Evolutionary conservation across 2,888 invertebrate species (phyloP), one percentile per base, ranked within the genome.

Genomic region (Chironomus riparius): DNA sequence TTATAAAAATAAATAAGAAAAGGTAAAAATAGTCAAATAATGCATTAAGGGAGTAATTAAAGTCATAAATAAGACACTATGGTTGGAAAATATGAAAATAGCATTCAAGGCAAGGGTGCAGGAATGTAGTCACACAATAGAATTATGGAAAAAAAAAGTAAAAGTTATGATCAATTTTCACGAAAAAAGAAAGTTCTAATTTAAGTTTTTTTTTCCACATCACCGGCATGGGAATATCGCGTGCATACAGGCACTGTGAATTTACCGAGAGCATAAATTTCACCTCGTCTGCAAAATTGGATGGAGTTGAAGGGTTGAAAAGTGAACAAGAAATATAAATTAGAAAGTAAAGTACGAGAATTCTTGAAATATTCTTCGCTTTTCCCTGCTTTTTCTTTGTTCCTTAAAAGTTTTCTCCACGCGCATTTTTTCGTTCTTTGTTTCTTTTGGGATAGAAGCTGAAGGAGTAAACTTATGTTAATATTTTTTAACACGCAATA

Each of bases 41-140:
- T 74, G 68, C 74, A 74, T 74, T 74, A 74, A 68, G 74, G 74
- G 7, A 65, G 74, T 74, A 74, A 74, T 74, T 74, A 74, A 68
- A 74, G 24, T 74, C 74, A 47, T 74, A 74, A 74, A 74, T 74
- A 74, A 74, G 74, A 74, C 65, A 74, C 47, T n/a, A 24, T 65
- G 21, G 21, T 24, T 65, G 12, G 12, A 12, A 22, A 7, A 65
- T 3, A 65, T 12, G n/a, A 21, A 65, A 65, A 65, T 13, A 12
- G 65, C 21, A 22, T 10, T 13, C 21, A 38, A n/a, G 38, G 38
- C 18, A 65, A n/a, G 65, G 65, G 65, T 10, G 24, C 12, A 38
- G 38, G 38, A 65, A 65, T 24, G 13, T 65, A 65, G 24, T 65
- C 24, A 65, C 7, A 18, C 56, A 56, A 5, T 21, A 65, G 62